A percentile compares a stretch with the other conserved stretches of the same genome.
Evolutionary conservation across 2,888 invertebrate genomes (phyloP).

Genomic region (Willowsia nigromaculata): DNA sequence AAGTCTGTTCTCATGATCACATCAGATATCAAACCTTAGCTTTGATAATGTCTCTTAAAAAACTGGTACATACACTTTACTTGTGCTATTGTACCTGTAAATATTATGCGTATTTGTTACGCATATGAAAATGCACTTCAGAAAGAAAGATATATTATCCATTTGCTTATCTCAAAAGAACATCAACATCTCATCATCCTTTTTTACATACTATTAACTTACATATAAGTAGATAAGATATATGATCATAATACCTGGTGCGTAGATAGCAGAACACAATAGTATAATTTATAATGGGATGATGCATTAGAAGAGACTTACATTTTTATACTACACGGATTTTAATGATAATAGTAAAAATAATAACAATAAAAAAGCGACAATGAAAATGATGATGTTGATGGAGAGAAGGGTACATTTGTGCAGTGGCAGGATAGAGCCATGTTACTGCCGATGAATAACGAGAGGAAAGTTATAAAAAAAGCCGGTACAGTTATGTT

Average conservation of each 20-base stretch:
- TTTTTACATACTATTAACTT: not conserved
- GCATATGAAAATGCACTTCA: not conserved
- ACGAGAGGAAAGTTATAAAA: conserved; percentile 29
- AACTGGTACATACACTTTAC: not conserved
- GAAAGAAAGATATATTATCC: not conserved
- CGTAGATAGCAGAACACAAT: not conserved
- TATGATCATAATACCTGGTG: not conserved
- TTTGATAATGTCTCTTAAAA: not conserved
- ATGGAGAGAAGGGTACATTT: not conserved
- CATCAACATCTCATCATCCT: conserved; percentile 26
- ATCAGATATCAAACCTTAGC: not conserved
- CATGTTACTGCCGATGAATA: not conserved
- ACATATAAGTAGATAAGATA: not conserved
- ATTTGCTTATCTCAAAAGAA: conserved; percentile 15
- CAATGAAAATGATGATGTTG: conserved; percentile 34
- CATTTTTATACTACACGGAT: conserved; percentile 17
- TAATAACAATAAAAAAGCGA: conserved; percentile 18
- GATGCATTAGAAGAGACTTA: not conserved
- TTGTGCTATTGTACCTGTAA: not conserved
- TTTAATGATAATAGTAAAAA: conserved; percentile 30
- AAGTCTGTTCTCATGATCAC: not conserved
- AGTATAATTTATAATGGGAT: not conserved
- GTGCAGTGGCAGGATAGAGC: not conserved
- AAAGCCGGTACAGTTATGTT: conserved; percentile 50
- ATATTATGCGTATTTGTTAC: not conserved